Percentiles rank a stretch among this genome's conserved stretches.
Conservation (phyloP, 2,797 vertebrate genomes). For the Squalus acanthias region DNA sequence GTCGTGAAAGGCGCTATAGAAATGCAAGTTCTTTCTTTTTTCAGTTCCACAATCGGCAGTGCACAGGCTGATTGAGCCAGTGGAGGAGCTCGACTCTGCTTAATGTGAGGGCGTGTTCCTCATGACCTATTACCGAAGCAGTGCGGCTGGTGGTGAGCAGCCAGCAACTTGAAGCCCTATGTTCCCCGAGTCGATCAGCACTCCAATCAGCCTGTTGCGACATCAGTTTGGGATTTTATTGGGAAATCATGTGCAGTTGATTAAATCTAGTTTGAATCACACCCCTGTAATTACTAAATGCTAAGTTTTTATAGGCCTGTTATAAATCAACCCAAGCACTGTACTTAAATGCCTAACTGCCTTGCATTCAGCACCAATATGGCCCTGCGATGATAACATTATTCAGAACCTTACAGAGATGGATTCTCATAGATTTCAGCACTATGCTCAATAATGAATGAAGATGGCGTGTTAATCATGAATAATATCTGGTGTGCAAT, state of each 20-base stretch:
- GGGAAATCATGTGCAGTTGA: background rate
- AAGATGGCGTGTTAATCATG: background rate
- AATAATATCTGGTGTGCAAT: background rate
- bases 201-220: background rate
- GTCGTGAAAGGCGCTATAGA: background rate
- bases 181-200: too few species aligned
- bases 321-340: constrained; percentile 21
- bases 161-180: background rate
- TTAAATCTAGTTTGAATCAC: background rate
- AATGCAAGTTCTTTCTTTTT: background rate
- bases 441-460: background rate
- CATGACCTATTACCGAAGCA: background rate
- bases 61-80: background rate
- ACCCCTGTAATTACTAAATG: constrained; percentile 4
- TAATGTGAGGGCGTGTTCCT: background rate
- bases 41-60: background rate
- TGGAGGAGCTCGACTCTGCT: background rate
- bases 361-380: background rate
- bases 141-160: background rate
- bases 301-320: background rate
- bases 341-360: background rate
- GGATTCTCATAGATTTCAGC: background rate
- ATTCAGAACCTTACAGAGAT: background rate
- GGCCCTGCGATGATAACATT: background rate
- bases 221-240: background rate